Evolutionary conservation across 2,888 invertebrate genomes (phyloP).

Genomic region (Phalera bucephala): DNA sequence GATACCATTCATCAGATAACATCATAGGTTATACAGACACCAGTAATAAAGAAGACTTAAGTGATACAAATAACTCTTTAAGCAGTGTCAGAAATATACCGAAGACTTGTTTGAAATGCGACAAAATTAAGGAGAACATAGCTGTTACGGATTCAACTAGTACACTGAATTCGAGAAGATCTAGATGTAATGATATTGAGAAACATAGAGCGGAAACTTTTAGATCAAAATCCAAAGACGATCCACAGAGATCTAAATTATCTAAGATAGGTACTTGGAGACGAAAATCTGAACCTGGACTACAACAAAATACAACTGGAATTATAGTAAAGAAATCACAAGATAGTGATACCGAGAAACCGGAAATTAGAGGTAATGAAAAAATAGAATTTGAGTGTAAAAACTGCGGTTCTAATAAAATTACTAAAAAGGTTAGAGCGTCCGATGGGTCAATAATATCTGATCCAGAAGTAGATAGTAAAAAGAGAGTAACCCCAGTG

Average conservation of each 20-base stretch:
- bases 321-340: slow-evolving; percentile 58
- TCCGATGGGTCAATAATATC: slow-evolving; percentile 57
- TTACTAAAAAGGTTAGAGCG: slow-evolving; percentile 53
- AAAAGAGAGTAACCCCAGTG: slow-evolving; percentile 38
- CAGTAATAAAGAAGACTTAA: slow-evolving; percentile 62
- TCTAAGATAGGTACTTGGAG: slow-evolving; percentile 86
- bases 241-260: slow-evolving; percentile 73
- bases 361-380: slow-evolving; percentile 59
- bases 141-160: slow-evolving; percentile 56
- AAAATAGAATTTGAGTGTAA: slow-evolving; percentile 77
- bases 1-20: slow-evolving; percentile 75
- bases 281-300: slow-evolving; percentile 88
- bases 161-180: slow-evolving; percentile 55
- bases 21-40: slow-evolving; percentile 65
- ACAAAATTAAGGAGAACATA: slow-evolving; percentile 79
- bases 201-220: slow-evolving; percentile 67
- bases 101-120: slow-evolving; percentile 76
- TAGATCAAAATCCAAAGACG: slow-evolving; percentile 76
- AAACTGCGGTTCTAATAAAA: slow-evolving; percentile 74
- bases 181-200: slow-evolving; percentile 62
- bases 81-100: slow-evolving; percentile 59
- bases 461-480: slow-evolving; percentile 62
- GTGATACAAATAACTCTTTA: slow-evolving; percentile 58
- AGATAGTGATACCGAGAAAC: slow-evolving; percentile 64
- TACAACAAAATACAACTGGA: slow-evolving; percentile 66